These are phyloP conservation scores for Poeciliopsis turneri DNA, from an alignment of 2,797 vertebrate species.

Conservation along the genomic window DNA sequence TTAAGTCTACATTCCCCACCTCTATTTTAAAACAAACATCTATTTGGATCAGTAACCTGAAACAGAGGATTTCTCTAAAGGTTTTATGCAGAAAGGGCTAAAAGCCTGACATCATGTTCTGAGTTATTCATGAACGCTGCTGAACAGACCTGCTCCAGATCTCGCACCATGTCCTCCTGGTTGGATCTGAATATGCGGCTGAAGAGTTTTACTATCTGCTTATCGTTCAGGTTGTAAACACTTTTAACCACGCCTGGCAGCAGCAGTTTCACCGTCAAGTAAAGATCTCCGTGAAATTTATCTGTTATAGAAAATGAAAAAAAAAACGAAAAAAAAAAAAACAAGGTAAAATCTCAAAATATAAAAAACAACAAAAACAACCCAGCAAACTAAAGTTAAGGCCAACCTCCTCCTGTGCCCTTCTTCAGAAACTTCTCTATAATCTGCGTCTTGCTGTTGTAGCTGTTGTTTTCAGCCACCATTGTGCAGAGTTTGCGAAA, in stretches of 20 bases:
- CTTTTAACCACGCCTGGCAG: constrained; percentile 95
- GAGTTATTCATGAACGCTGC: not conserved
- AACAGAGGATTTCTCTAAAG: not conserved
- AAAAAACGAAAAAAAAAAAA: fast-evolving
- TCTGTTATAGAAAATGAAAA: constrained; percentile 67
- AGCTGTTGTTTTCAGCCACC: constrained; percentile 93
- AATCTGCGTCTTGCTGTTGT: constrained; percentile 95
- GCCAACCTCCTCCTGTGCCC: constrained; percentile 88
- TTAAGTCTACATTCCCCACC: no score
- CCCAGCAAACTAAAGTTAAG: not conserved
- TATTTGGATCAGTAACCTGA: not conserved
- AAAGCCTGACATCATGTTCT: not conserved
- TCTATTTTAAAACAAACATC: no score
- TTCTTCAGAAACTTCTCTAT: constrained; percentile 93
- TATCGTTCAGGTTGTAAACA: constrained; percentile 98
- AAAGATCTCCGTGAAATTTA: constrained; percentile 93
- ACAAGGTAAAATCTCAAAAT: not conserved
- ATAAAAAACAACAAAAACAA: not conserved
- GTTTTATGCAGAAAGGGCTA: not conserved
- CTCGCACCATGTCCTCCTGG: constrained; percentile 93
- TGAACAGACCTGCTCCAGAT: constrained; percentile 91
- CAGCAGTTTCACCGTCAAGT: constrained; percentile 93
- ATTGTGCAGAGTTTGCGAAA: constrained; percentile 93
- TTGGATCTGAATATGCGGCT: constrained; percentile 92
- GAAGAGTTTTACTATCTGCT: constrained; percentile 98